Base-by-base conservation (phyloP, 2,113 vertebrate species). In the Takifugu flavidus region DNA sequence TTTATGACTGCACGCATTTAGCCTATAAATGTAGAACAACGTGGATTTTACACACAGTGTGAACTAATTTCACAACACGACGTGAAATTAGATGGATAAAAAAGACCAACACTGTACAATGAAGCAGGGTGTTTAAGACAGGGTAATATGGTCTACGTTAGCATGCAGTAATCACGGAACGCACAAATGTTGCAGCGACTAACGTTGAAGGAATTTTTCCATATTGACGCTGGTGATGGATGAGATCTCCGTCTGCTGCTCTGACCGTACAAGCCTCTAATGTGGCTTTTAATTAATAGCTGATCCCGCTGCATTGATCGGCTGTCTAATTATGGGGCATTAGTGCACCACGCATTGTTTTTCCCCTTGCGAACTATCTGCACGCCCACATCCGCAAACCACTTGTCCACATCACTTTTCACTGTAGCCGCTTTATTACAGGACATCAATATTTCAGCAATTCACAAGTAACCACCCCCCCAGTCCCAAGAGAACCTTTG, bases 281-380 rank as follows among this genome's bases (percentile, higher is more conserved):
- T 70, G n/a, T 28, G 52, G 57, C 62, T 72, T 84, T 76, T 72
- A 86, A 88, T 83, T 78, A 86, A 84, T 83, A 59, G 62, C 72
- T 49, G 34, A 71, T 62, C 63, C 51, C 61, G 49, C 57, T 75
- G 42, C 26, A 83, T 85, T 1, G 63, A 88, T 83, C 64, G 20
- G 6, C 64, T 66, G 55, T 58, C 57, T 75, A 72, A 84, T 86
- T 79, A 77, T 45, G 27, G 53, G 53, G 51, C 52, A 34, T 74
- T 71, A 55, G 49, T 55, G 59, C 29, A 0, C 52, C 53, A 72
- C 70, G 50, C 70, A 74, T 79, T 50, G 71, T 56, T 70, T 39
- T 74, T 42, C 13, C 13, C 43, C 42, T 51, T 31, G 45, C 25
- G 5, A 47, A 28, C 13, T 14, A 12, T 54, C 7, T 20, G 11